Base-by-base conservation (phyloP, 2,797 vertebrate genomes). In the Graptemys geographica region DNA sequence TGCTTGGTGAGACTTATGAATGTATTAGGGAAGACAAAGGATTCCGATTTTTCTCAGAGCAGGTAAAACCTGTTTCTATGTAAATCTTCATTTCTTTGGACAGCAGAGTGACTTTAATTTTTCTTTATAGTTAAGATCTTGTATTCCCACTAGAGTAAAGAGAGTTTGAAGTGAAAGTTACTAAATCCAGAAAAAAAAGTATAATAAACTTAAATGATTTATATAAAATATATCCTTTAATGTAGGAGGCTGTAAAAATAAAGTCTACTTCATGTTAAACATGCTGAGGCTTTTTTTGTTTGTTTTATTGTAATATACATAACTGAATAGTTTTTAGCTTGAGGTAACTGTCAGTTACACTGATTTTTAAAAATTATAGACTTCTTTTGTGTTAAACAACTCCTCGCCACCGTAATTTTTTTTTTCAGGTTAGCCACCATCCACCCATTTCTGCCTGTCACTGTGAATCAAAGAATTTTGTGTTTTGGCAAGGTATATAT, bases 401-500 rank as follows among this genome's bases (percentile, higher is more conserved):
- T 37, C 84, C 81, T 87, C 27, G 3, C 84, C 55, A 79, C 47
- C 23, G 3, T 87, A 53, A 79, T 95, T 94, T 95, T 92, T 90
- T 56, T 96, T 97, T 97, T 98, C 96, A 99, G 99, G 99, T 99
- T 98, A 99, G 99, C 98, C 99, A 99, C 98, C 99, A 99, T 97
- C 99, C 99, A 96, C 99, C 99, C 90, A 98, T 99, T 98, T 99
- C 99, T 55, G 99, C 99, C 97, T 99, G 99, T 98, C 99, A 99
- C 98, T 99, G 99, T 98, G 99, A 99, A 98, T 99, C 99, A 41
- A 99, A 99, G 99, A 99, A 99, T 98, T 99, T 99, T 98, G 99
- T 99, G 97, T 99, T 99, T 98, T 99, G 99, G 99, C 99, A 99
- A 99, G 99, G 99, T 99, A 98, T 96, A 96, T 72, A 90, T 98